Evolutionary conservation across 2,113 vertebrate genomes (phyloP).

Genomic region (Oreocharis arfaki): DNA sequence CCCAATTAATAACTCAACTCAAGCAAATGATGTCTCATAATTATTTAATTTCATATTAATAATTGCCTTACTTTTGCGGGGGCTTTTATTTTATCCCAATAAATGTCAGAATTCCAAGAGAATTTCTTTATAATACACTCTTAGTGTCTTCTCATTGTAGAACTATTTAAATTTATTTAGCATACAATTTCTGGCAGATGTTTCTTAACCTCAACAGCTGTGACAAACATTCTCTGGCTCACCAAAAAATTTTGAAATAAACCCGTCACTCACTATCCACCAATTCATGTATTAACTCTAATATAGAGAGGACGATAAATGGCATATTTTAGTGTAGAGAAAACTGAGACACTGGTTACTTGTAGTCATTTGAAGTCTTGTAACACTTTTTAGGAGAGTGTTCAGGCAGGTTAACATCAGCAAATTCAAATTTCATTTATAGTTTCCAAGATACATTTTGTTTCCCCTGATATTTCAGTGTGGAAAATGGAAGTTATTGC

Average conservation of each 20-base stretch:
- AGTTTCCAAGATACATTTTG: neutral
- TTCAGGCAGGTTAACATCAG: neutral
- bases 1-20: neutral
- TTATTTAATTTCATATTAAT: neutral
- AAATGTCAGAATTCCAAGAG: neutral
- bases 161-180: neutral
- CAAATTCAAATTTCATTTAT: neutral
- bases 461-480: neutral
- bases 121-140: neutral
- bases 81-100: neutral
- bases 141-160: neutral
- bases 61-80: rapidly evolving
- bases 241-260: neutral
- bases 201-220: neutral
- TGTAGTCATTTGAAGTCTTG: neutral
- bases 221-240: neutral
- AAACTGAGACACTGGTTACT: neutral
- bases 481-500: neutral
- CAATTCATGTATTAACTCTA: neutral
- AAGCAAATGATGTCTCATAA: neutral
- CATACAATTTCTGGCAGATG: neutral
- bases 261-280: neutral
- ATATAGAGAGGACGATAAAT: neutral
- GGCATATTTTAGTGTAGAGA: neutral
- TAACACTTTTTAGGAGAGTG: neutral